Evolutionary conservation across 2,113 vertebrate species (phyloP).

Genomic region (Triplophysa rosa): DNA sequence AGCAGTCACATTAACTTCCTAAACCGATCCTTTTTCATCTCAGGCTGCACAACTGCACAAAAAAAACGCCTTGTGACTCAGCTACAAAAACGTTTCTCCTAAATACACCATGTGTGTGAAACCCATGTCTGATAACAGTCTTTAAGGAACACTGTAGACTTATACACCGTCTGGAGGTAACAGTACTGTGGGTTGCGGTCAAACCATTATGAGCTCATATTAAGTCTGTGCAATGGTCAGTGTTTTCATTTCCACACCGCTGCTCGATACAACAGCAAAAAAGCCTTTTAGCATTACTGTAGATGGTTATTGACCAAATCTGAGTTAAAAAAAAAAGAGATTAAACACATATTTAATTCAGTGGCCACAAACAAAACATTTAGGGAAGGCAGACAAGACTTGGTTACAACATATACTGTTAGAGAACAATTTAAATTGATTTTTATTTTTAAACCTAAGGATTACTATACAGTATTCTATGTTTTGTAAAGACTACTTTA

Average conservation of each 20-base stretch:
- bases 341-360: too few species aligned
- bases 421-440: too few species aligned
- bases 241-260: not conserved
- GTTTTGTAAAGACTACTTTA: not conserved
- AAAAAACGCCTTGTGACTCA: conserved; percentile 3
- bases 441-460: too few species aligned
- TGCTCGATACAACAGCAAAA: not conserved
- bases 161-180: not conserved
- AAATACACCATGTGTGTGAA: not conserved
- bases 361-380: too few species aligned
- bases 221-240: not conserved
- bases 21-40: not conserved
- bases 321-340: too few species aligned
- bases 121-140: conserved; percentile 16
- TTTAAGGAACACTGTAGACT: conserved; percentile 15
- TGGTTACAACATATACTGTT: too few species aligned
- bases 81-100: conserved; percentile 14
- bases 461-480: not conserved
- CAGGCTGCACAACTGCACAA: not conserved
- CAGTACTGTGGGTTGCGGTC: not conserved
- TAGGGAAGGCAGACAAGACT: too few species aligned
- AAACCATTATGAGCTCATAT: not conserved
- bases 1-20: not conserved
- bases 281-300: not conserved
- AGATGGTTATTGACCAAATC: too few species aligned